Conservation (phyloP, 2,113 vertebrate genomes). For the Lota lota region DNA sequence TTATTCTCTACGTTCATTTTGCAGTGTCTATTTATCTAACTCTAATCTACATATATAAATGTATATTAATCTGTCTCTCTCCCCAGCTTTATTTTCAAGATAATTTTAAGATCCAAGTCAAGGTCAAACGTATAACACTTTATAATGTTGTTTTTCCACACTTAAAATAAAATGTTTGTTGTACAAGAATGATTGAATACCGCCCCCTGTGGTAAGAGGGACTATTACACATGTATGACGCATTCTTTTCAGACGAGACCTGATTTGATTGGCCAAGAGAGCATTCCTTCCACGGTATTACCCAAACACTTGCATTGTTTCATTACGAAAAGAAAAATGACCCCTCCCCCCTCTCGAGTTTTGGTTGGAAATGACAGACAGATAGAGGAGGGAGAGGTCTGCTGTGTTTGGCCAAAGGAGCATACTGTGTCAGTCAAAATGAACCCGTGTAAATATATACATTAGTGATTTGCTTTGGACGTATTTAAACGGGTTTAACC, state of each 20-base stretch:
- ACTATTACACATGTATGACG: neutral
- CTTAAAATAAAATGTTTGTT: too few relatives aligned
- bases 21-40: neutral
- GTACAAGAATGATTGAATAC: too few relatives aligned
- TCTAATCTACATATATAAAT: too few relatives aligned
- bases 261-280: slow-evolving; percentile 42
- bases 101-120: too few relatives aligned
- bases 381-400: neutral
- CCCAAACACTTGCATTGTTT: slow-evolving; percentile 52
- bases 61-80: too few relatives aligned
- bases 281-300: slow-evolving; percentile 1
- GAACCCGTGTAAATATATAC: neutral
- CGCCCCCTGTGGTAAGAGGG: neutral
- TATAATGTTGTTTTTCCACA: too few relatives aligned
- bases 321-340: slow-evolving; percentile 25
- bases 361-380: slow-evolving; percentile 47
- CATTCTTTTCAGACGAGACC: slow-evolving; percentile 10
- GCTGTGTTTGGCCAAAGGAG: slow-evolving; percentile 6
- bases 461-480: slow-evolving; percentile 10
- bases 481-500: neutral
- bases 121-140: too few relatives aligned
- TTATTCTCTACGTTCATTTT: slow-evolving; percentile 85
- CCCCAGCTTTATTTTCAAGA: too few relatives aligned
- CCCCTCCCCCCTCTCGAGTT: slow-evolving; percentile 30
- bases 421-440: slow-evolving; percentile 21